Base-by-base conservation (phyloP, 2,797 vertebrate genomes). In the Staurois parvus region DNA sequence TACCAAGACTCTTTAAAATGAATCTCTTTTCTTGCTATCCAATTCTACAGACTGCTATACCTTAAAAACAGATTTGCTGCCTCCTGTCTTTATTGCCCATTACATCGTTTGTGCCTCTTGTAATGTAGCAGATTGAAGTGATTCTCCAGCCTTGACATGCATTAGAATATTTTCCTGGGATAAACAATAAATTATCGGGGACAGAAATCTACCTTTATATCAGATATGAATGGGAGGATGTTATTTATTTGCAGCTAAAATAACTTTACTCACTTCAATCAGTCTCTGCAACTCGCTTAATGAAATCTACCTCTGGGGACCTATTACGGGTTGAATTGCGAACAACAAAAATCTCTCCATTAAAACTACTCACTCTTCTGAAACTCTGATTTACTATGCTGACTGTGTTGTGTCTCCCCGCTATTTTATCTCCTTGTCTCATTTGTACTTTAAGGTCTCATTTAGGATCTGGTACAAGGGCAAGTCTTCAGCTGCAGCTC, bases 241-340 rank as follows among this genome's bases (percentile, higher is more conserved):
- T 45, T 76, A 37, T 74, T 77, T 84, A 69, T 84, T 77, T 70
- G 66, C 66, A 40, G 66, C 66, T 59, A 40, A 84, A 84, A 77
- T 84, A 77, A 70, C 45, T 77, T 84, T 84, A 62, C 74, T 84
- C 74, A 84, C 82, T 77, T 84, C 64, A 69, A 76, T 76, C 73
- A 76, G 42, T 84, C 64, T 52, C 64, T 68, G 48, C 79, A 59
- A 62, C 69, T 76, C 81, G 76, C 72, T 68, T 68, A 76, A 84
- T 84, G 64, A 84, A 84, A 76, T 84, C 42, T 69, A 76, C 73
- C 81, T 68, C 73, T 21, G 15, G 64, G n/a, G 81, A 28, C 73
- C 62, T 52, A 37, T 84, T 84, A 76, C 21, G 9, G 17, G 37
- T 8, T 69, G 72, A 52, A 75, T 76, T 75, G 67, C 68, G 28